Evolutionary conservation across 1,140 invertebrate species (phyloP).

Genomic region (Drosophila aff.): DNA sequence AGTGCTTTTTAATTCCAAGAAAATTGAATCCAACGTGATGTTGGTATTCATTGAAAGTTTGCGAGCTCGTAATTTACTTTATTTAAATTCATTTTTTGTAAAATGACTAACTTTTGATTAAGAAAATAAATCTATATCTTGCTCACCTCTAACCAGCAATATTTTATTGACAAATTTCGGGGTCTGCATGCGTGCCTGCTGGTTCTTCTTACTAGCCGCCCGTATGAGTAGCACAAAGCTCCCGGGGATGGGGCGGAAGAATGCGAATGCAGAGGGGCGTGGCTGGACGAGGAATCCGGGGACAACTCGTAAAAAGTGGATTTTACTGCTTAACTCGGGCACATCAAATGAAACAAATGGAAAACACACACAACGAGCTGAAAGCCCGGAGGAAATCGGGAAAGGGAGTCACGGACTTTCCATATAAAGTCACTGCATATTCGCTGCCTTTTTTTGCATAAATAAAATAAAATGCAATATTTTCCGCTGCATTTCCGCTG

Average conservation of each 20-base stretch:
- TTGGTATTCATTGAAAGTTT: neutral
- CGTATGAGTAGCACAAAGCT: constrained; percentile 51
- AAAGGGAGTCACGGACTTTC: constrained; percentile 32
- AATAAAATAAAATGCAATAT: constrained; percentile 84
- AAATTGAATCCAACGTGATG: neutral
- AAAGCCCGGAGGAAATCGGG: constrained; percentile 7
- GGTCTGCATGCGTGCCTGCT: constrained; percentile 27
- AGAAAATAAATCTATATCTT: neutral
- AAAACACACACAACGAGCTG: constrained; percentile 47
- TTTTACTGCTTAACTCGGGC: constrained; percentile 79
- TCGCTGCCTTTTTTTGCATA: constrained; percentile 57
- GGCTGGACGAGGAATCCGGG: constrained; percentile 24
- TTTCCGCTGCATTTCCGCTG: constrained; percentile 58
- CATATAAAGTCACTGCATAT: constrained; percentile 36
- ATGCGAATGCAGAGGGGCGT: neutral
- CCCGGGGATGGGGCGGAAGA: neutral
- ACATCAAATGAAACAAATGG: constrained; percentile 77
- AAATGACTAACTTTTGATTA: neutral
- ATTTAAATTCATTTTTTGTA: too few species aligned
- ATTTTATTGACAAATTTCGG: constrained; percentile 69
- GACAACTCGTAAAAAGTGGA: constrained; percentile 77
- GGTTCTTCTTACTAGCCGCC: constrained; percentile 11
- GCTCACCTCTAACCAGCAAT: constrained; percentile 38
- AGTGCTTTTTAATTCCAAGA: neutral
- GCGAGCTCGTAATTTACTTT: neutral